Evolutionary conservation across 2,113 vertebrate species (phyloP), one percentile per base, ranked within the genome.

Genomic region (Pedionomus torquatus): DNA sequence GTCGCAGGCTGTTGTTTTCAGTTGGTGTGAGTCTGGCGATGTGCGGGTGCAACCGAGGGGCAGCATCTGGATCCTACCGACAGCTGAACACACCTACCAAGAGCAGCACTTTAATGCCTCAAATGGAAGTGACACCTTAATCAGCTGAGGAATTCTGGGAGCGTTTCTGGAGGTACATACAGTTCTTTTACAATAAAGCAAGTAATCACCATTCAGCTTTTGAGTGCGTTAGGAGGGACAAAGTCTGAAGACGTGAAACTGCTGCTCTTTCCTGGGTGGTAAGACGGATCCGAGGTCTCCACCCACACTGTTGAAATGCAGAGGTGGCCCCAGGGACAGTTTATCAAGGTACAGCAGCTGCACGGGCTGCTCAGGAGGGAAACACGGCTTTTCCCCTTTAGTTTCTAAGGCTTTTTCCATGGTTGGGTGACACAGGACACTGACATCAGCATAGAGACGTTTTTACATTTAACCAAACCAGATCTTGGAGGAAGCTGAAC

Each of bases 271-370:
- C 18, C 6, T 33, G 17, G 55, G n/a, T 87, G 66, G 10, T 37
- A 60, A 74, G 41, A 18, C 58, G 69, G 66, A 70, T 17, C 39
- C 16, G 19, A 24, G 69, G 64, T 14, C 55, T 44, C 72, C 31
- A 9, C 69, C 74, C 25, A 7, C 5, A 7, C 11, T 46, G 49
- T 15, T 66, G 44, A 39, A 81, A 2, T 10, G 35, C 44, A 16
- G 9, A 12, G 1, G 2, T 4, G 3, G 64, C 55, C 31, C 31
- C 18, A 0, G 0, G 7, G 44, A 26, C 3, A 6, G 46, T 60
- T 90, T 54, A 89, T 51, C 39, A 30, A 8, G 2, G 10, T 24
- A 12, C 1, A 3, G 55, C 83, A 95, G 80, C 11, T 8, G 1
- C 0, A 4, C 10, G 2, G 0, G 0, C 24, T 37, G 39, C 44